These are phyloP conservation scores for Neomonachus schauinslandi DNA, from an alignment of 2,113 vertebrate genomes.

Conservation along the genomic window DNA sequence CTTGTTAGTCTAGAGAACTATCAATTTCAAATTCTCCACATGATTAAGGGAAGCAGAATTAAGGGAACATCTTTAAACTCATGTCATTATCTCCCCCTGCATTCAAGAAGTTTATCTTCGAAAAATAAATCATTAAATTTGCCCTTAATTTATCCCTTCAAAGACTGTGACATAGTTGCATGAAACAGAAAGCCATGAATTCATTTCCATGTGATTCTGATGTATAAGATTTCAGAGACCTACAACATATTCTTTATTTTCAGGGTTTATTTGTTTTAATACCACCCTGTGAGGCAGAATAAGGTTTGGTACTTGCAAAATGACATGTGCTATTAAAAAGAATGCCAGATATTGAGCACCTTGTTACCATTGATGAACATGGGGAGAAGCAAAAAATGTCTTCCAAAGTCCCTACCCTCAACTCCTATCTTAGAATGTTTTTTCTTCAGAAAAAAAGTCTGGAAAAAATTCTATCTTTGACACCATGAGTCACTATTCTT, in stretches of 20 bases:
- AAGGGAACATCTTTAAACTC: not conserved
- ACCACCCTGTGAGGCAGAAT: not conserved
- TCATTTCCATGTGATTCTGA: not conserved
- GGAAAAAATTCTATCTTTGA: not conserved
- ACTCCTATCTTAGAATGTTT: not conserved
- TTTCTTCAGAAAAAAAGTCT: not conserved
- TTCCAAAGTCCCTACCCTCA: not conserved
- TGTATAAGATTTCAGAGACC: not conserved
- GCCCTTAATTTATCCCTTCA: not conserved
- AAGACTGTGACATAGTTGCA: not conserved
- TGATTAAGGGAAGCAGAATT: not conserved
- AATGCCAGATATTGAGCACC: not conserved
- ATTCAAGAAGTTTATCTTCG: not conserved
- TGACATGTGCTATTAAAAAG: not conserved
- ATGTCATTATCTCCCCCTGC: not conserved
- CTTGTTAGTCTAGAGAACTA: not conserved
- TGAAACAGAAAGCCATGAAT: not conserved
- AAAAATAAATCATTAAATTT: not conserved
- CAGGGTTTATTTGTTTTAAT: not conserved
- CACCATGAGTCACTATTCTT: not conserved
- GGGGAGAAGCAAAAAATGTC: not conserved
- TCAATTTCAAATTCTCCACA: not conserved
- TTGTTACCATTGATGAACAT: not conserved
- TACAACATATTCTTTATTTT: not conserved
- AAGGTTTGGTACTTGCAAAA: not conserved